Conservation (phyloP, 2,113 vertebrate species). For the Zosterops borbonicus region DNA sequence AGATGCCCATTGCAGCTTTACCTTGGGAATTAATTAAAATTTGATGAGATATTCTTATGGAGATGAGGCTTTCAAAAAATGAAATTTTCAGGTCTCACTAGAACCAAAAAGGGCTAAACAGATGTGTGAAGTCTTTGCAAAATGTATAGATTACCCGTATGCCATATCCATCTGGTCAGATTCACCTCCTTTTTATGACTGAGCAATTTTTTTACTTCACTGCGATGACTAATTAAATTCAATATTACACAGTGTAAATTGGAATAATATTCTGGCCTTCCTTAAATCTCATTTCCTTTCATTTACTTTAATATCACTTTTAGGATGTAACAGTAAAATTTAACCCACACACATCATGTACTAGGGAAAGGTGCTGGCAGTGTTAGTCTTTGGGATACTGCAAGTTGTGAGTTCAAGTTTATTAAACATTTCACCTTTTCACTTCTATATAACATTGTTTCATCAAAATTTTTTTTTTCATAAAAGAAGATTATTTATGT, state of each 20-base stretch:
- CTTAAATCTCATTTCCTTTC: not conserved
- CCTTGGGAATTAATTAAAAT: conserved; percentile 37
- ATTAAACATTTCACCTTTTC: not conserved
- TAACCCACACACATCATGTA: fast-evolving
- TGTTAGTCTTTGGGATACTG: not conserved
- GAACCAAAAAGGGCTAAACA: not conserved
- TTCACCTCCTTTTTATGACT: not conserved
- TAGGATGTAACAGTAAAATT: not conserved
- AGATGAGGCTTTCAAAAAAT: not conserved
- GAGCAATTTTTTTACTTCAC: not conserved
- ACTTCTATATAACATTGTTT: not conserved
- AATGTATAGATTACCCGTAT: not conserved
- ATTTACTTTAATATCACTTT: not conserved
- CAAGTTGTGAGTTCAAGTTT: not conserved
- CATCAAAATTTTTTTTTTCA: not conserved
- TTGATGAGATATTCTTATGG: not conserved
- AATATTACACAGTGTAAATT: not conserved
- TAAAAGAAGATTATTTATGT: not conserved
- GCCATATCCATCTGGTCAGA: not conserved
- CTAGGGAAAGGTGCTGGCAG: not conserved
- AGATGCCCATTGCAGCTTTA: not conserved
- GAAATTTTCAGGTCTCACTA: not conserved
- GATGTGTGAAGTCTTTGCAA: not conserved
- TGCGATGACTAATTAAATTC: not conserved
- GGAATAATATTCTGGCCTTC: not conserved